Evolutionary conservation across 1,140 invertebrate species (phyloP), one percentile per base, ranked within the genome.

Genomic region (Tetramorium alpestre): DNA sequence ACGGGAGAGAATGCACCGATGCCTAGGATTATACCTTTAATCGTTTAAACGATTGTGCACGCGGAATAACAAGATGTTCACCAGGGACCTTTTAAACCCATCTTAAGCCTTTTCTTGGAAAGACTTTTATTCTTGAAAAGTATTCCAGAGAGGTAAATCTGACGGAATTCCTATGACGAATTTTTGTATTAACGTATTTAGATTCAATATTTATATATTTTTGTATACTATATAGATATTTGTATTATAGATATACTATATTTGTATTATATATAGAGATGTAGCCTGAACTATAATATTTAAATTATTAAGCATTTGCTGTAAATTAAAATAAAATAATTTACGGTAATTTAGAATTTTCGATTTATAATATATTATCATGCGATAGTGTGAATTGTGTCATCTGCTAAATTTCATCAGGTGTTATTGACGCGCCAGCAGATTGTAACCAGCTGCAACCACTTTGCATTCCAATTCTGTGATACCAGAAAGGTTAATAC

Each of bases 361-460:
- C 8, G n/a, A 11, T 56, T 38, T 41, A 62, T 25, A 65, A 38
- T 56, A 56, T 33, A 13, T 44, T 64, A n/a, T 69, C 51, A 78
- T 38, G 64, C 6, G 47, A 54, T n/a, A 44, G 22, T 11, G 8
- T 25, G 33, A 81, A 81, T 70, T 69, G 11, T 64, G 33, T 51
- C n/a, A 56, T 51, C 58, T 44, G 54, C 10, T 81, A 81, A 65
- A 65, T 81, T 81, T 49, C 22, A 54, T 81, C 22, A 22, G 47
- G 22, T 81, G 62, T 69, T 78, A 78, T 70, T 81, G 47, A 56
- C 47, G 16, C 13, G 13, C 22, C 22, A 56, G 47, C 28, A 13
- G 62, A 67, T 67, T 67, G 77, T 77, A 77, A 78, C 44, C 58
- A 78, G 33, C 77, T 78, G 62, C 49, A 81, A 81, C 22, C 13